Evolutionary conservation across 35 echinoderm and acorn worm species (phyloP).

Genomic region (Apostichopus japonicus): DNA sequence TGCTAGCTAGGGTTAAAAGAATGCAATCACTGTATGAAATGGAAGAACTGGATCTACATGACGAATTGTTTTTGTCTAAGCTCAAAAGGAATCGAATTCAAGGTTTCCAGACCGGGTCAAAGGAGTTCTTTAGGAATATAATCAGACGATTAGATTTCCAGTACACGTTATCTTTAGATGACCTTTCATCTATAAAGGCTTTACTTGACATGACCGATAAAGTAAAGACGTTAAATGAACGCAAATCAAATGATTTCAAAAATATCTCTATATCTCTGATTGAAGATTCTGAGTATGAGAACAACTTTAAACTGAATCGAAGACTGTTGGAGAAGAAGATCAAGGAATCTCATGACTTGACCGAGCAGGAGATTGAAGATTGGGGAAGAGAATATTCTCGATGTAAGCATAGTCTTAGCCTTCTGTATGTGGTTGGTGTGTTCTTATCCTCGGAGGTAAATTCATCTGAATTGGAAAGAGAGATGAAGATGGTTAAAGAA

Average conservation of each 20-base stretch:
- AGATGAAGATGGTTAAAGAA: neutral
- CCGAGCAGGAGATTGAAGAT: conserved; percentile 38
- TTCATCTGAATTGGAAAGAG: neutral
- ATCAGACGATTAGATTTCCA: neutral
- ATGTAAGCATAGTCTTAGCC: neutral
- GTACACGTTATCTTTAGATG: conserved; percentile 4
- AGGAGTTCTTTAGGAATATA: neutral
- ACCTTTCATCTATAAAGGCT: neutral
- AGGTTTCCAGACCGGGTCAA: neutral
- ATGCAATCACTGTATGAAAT: neutral
- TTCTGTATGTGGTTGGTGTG: neutral
- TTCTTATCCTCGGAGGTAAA: neutral
- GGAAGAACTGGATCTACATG: no score
- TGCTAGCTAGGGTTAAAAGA: neutral
- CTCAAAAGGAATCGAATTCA: neutral
- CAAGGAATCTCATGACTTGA: neutral
- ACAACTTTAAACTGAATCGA: neutral
- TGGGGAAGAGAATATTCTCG: conserved; percentile 29
- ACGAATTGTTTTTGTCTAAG: neutral
- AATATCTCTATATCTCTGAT: neutral
- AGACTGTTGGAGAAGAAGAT: neutral
- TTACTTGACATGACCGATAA: conserved; percentile 41
- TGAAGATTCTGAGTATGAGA: neutral
- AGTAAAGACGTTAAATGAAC: neutral
- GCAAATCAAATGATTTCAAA: neutral